Evolutionary conservation across 2,888 invertebrate species (phyloP).

Genomic region (Eupelmus urozonus): DNA sequence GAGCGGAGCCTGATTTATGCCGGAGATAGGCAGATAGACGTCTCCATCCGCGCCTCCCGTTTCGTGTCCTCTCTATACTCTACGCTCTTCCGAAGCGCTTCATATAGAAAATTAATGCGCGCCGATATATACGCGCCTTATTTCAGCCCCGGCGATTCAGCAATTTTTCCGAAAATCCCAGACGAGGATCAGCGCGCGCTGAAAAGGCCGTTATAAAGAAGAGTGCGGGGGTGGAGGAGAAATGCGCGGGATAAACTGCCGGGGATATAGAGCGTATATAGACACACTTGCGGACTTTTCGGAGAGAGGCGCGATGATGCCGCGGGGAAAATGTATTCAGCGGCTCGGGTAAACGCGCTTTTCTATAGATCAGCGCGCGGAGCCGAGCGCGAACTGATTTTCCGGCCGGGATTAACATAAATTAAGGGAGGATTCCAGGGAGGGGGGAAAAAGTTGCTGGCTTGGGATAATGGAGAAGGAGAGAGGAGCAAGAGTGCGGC

Average conservation of each 20-base stretch:
- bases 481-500: no score
- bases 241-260: not conserved
- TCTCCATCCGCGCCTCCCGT: constrained; percentile 50
- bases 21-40: constrained; percentile 63
- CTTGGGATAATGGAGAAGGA: no score
- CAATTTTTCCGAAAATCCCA: constrained; percentile 40
- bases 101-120: not conserved
- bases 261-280: not conserved
- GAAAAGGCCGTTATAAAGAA: constrained; percentile 26
- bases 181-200: constrained; percentile 23
- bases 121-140: no score
- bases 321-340: not conserved
- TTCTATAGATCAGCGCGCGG: not conserved
- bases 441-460: no score
- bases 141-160: constrained; percentile 25
- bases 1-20: constrained; percentile 66
- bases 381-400: not conserved
- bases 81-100: not conserved
- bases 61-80: constrained; percentile 35
- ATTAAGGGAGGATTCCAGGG: not conserved
- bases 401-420: not conserved
- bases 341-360: not conserved
- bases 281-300: no score
- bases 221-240: not conserved
- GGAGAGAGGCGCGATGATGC: not conserved